Percentiles rank a stretch among this genome's conserved stretches.
Evolutionary conservation across 2,113 vertebrate species (phyloP).

Genomic region (Bothrops jararaca): DNA sequence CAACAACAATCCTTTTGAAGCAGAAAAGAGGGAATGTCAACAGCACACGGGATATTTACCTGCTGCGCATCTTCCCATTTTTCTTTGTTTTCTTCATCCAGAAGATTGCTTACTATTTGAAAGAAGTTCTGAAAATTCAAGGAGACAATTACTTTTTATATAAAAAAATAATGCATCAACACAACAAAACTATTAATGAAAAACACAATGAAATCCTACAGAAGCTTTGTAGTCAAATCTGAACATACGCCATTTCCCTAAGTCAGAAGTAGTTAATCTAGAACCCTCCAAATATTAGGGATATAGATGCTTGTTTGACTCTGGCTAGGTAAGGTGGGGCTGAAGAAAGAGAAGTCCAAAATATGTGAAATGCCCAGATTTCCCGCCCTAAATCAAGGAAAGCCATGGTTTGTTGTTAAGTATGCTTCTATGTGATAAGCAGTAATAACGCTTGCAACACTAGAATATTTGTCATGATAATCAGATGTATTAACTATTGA

Average conservation of each 20-base stretch:
- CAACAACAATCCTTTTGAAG: not conserved
- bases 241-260: not conserved
- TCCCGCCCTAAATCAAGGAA: not conserved
- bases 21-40: not conserved
- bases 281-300: not conserved
- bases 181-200: not conserved
- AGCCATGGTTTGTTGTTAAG: not conserved
- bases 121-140: constrained; percentile 94
- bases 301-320: not conserved
- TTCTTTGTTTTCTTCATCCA: constrained; percentile 98
- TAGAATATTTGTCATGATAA: not conserved
- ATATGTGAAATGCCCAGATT: not conserved
- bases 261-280: not conserved
- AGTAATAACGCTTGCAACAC: not conserved
- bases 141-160: constrained; percentile 54
- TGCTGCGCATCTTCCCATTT: constrained; percentile 98
- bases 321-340: not conserved
- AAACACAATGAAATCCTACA: not conserved
- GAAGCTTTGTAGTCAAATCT: not conserved
- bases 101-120: constrained; percentile 98
- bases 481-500: not conserved
- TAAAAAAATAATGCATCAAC: not conserved
- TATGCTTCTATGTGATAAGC: not conserved
- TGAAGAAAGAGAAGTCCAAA: not conserved
- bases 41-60: constrained; percentile 71